A percentile compares a stretch with the other conserved stretches of the same genome.
phyloP scores from a whole-genome alignment of 2,888 invertebrate genomes.

The Sinotaia quadrata region DNA sequence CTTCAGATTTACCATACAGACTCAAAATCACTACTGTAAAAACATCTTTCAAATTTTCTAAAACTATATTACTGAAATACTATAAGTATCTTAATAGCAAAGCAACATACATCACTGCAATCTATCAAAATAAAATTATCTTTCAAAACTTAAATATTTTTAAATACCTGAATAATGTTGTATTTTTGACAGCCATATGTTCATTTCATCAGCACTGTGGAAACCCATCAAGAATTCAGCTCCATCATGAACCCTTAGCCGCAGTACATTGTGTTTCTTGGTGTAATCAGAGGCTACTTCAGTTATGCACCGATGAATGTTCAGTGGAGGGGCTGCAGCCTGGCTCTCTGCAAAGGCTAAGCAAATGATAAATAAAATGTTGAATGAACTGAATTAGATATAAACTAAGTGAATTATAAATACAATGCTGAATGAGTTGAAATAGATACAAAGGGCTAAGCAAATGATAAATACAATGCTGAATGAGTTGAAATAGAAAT shows the following conservation, averaged over 20 bases:
- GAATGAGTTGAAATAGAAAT: too few relatives aligned
- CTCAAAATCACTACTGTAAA: too few relatives aligned
- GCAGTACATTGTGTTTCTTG: slow-evolving; percentile 85
- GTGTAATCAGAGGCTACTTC: slow-evolving; percentile 93
- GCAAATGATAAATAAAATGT: neutral
- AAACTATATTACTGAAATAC: too few relatives aligned
- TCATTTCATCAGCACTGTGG: slow-evolving; percentile 81
- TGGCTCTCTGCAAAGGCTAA: slow-evolving; percentile 87
- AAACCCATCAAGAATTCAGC: slow-evolving; percentile 94
- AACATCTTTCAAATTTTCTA: too few relatives aligned
- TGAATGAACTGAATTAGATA: neutral
- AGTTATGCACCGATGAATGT: slow-evolving; percentile 83
- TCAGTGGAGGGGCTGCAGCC: slow-evolving; percentile 89
- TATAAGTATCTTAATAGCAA: too few relatives aligned
- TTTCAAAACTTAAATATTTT: too few relatives aligned
- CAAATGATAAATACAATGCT: too few relatives aligned
- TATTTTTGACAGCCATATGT: slow-evolving; percentile 93
- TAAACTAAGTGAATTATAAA: neutral
- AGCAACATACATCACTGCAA: too few relatives aligned
- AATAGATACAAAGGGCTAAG: too few relatives aligned
- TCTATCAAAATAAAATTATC: too few relatives aligned
- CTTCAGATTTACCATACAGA: too few relatives aligned
- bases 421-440: too few relatives aligned
- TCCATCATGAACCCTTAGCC: slow-evolving; percentile 88
- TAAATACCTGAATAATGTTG: slow-evolving; percentile 88